Percentiles rank a stretch among this genome's conserved stretches.
These are phyloP conservation scores for Mycetomoellerius zeteki DNA, from an alignment of 1,140 invertebrate species.

Conservation along the genomic window DNA sequence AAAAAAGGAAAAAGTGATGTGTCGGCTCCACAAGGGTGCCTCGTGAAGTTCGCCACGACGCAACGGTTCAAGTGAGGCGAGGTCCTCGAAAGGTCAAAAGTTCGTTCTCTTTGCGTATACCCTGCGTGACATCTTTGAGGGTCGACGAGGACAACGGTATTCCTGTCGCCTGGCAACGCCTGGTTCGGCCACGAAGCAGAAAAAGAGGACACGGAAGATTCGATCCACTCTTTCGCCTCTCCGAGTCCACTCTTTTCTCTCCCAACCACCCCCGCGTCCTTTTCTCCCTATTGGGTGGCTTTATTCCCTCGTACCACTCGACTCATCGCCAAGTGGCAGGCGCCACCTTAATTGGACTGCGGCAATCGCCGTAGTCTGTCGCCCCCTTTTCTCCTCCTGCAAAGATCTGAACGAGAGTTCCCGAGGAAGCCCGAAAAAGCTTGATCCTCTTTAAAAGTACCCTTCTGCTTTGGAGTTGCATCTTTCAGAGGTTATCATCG, in stretches of 20 bases:
- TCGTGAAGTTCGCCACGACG: constrained; percentile 34
- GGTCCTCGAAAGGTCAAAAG: constrained; percentile 78
- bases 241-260: constrained; percentile 35
- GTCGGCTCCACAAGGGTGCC: constrained; percentile 42
- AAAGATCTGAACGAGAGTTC: constrained; percentile 45
- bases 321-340: constrained; percentile 71
- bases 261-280: constrained; percentile 1
- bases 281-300: constrained; percentile 35
- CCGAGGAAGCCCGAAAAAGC: constrained; percentile 64
- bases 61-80: constrained; percentile 59
- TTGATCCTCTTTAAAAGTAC: constrained; percentile 52
- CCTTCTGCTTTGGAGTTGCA: constrained; percentile 45
- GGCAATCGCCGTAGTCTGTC: constrained; percentile 68
- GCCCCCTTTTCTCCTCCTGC: constrained; percentile 35
- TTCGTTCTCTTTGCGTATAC: constrained; percentile 74
- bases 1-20: neutral
- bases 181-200: constrained; percentile 44
- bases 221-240: constrained; percentile 15
- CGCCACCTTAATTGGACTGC: constrained; percentile 76
- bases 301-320: constrained; percentile 71
- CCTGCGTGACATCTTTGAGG: constrained; percentile 71
- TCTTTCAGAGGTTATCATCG: constrained; percentile 59
- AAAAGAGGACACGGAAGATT: constrained; percentile 24
- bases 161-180: constrained; percentile 78
- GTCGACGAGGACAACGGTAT: constrained; percentile 53